phyloP scores from a whole-genome alignment of 35 echinoderm and acorn worm genomes.

The Strongylocentrotus purpuratus region DNA sequence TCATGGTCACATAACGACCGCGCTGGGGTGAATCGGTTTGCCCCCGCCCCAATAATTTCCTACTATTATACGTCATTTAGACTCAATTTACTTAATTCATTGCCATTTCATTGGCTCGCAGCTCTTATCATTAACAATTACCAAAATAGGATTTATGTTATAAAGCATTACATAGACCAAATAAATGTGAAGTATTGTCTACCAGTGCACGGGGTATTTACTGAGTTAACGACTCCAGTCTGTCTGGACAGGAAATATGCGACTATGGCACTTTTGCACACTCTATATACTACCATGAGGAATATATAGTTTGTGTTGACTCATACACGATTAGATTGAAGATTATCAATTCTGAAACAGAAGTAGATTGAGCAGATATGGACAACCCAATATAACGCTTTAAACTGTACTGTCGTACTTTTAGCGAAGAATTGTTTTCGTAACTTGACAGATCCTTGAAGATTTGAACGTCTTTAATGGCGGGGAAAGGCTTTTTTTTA shows the following conservation, averaged over 20 bases:
- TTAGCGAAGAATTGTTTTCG: not conserved
- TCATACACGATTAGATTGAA: not conserved
- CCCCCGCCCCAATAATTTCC: not conserved
- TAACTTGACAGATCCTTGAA: not conserved
- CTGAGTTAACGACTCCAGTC: not conserved
- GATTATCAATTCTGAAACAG: not conserved
- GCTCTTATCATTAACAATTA: constrained; percentile 2
- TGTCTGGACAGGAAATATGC: not conserved
- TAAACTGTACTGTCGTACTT: not conserved
- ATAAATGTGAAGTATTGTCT: not conserved
- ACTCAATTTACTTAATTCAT: constrained; percentile 11
- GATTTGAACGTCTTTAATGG: not conserved
- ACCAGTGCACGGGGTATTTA: not conserved
- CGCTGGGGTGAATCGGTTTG: not conserved
- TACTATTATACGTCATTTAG: not conserved
- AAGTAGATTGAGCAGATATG: not conserved
- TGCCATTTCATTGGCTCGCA: not conserved
- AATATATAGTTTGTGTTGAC: not conserved
- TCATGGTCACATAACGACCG: not conserved
- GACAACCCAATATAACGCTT: not conserved
- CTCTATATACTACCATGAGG: not conserved
- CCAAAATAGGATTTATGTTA: not conserved
- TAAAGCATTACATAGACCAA: not conserved
- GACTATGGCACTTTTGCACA: not conserved
- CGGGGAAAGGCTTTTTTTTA: not conserved